These are phyloP conservation scores for Stictocephala bisonia DNA, from an alignment of 2,888 invertebrate genomes.

Conservation along the genomic window DNA sequence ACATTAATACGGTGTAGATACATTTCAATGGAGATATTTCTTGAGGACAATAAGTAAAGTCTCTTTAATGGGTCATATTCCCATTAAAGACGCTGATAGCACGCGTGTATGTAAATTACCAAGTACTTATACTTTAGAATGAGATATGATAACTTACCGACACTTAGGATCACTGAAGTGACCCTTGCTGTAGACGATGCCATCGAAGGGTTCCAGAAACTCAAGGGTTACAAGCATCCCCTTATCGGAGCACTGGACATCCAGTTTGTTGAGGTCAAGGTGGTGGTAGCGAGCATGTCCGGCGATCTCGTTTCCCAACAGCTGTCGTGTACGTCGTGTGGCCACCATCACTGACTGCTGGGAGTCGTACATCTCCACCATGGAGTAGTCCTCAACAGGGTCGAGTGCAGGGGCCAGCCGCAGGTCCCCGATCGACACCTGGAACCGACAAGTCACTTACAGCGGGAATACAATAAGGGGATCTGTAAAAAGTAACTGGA, in stretches of 20 bases:
- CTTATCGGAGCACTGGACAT: slow-evolving; percentile 71
- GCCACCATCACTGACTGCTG: slow-evolving; percentile 45
- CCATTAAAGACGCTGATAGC: no score
- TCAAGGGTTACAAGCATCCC: slow-evolving; percentile 73
- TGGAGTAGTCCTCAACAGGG: slow-evolving; percentile 45
- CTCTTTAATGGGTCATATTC: no score
- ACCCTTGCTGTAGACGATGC: slow-evolving; percentile 79
- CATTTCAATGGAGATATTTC: no score
- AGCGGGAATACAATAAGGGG: no score
- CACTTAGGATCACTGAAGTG: slow-evolving; percentile 74
- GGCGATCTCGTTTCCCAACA: slow-evolving; percentile 50
- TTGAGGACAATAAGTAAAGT: no score
- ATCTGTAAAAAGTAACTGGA: no score
- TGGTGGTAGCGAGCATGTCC: slow-evolving; percentile 60
- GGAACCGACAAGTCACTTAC: no score
- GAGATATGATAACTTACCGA: slow-evolving; percentile 72
- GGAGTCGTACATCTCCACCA: slow-evolving; percentile 37
- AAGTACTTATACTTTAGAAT: no score
- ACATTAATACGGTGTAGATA: no score
- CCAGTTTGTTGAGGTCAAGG: slow-evolving; percentile 70
- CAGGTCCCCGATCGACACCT: slow-evolving; percentile 31
- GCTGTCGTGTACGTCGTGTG: slow-evolving; percentile 48
- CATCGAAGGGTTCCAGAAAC: slow-evolving; percentile 73
- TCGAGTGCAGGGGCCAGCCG: slow-evolving; percentile 37
- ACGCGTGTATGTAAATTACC: no score